phyloP scores from a whole-genome alignment of 2,888 invertebrate species.

The Nycteola revayana region DNA sequence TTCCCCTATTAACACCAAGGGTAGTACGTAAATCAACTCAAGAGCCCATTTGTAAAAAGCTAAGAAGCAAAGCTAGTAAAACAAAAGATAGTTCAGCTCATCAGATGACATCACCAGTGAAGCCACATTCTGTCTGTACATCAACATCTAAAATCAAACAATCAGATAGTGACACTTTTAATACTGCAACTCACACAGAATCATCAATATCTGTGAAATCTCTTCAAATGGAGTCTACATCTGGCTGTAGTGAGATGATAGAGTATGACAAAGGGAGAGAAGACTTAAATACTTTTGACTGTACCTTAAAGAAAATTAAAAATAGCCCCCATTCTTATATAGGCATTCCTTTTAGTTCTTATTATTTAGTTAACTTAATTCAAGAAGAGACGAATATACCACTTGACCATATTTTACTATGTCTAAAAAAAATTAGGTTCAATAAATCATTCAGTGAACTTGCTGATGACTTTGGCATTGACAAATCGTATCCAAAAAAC shows the following conservation, averaged over 20 bases:
- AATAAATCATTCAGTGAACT: slow-evolving; percentile 25
- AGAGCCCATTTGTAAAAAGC: too few relatives aligned
- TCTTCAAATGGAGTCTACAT: too few relatives aligned
- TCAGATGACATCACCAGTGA: too few relatives aligned
- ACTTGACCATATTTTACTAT: slow-evolving; percentile 12
- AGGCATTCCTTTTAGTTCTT: slow-evolving; percentile 7
- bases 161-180: too few relatives aligned
- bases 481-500: slow-evolving; percentile 12
- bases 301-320: slow-evolving; percentile 2
- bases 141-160: too few relatives aligned
- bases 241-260: background rate
- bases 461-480: slow-evolving; percentile 27
- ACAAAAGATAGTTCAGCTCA: too few relatives aligned
- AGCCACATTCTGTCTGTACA: too few relatives aligned
- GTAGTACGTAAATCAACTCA: too few relatives aligned
- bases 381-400: slow-evolving; percentile 4
- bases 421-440: slow-evolving; percentile 26
- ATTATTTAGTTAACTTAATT: slow-evolving; percentile 5
- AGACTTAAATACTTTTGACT: slow-evolving; percentile 1
- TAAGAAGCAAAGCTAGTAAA: too few relatives aligned
- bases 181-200: too few relatives aligned
- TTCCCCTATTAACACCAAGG: too few relatives aligned
- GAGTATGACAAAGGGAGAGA: slow-evolving; percentile 5
- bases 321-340: slow-evolving; percentile 6
- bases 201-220: too few relatives aligned